phyloP scores from a whole-genome alignment of 2,888 invertebrate species.

The Ormyrus pomaceus region DNA sequence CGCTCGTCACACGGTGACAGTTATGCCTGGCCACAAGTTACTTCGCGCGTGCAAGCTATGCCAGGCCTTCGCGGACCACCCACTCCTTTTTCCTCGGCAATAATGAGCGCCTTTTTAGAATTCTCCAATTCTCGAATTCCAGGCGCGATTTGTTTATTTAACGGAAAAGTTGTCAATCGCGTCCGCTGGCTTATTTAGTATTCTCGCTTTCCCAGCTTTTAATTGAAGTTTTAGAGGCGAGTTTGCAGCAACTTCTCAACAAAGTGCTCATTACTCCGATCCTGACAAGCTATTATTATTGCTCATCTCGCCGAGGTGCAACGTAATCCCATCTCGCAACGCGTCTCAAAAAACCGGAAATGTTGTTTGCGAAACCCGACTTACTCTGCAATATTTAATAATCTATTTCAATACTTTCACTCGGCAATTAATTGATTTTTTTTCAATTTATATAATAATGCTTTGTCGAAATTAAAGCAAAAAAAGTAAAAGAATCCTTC shows the following conservation, averaged over 20 bases:
- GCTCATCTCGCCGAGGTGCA: background rate
- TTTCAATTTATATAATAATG: no score
- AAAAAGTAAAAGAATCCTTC: no score
- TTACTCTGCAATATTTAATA: conserved; percentile 16
- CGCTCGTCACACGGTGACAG: conserved; percentile 6
- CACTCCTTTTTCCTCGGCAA: background rate
- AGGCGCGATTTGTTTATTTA: no score
- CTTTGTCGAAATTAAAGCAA: background rate
- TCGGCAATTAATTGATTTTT: background rate
- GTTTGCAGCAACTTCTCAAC: background rate
- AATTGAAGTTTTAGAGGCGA: background rate
- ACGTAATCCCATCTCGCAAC: conserved; percentile 33
- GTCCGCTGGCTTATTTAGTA: no score
- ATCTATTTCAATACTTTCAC: background rate
- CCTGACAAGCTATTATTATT: conserved; percentile 37
- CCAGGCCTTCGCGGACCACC: no score
- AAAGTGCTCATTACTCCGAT: conserved; percentile 37
- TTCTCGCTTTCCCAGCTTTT: no score
- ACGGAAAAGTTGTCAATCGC: no score
- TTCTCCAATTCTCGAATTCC: no score
- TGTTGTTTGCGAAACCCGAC: conserved; percentile 24
- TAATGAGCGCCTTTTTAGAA: background rate
- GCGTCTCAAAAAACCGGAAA: conserved; percentile 25
- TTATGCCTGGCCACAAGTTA: conserved; percentile 31
- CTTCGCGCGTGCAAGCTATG: conserved; percentile 12